Percentiles rank a stretch among this genome's conserved stretches.
phyloP scores from a whole-genome alignment of 2,888 invertebrate species.

The Microctonus brassicae region DNA sequence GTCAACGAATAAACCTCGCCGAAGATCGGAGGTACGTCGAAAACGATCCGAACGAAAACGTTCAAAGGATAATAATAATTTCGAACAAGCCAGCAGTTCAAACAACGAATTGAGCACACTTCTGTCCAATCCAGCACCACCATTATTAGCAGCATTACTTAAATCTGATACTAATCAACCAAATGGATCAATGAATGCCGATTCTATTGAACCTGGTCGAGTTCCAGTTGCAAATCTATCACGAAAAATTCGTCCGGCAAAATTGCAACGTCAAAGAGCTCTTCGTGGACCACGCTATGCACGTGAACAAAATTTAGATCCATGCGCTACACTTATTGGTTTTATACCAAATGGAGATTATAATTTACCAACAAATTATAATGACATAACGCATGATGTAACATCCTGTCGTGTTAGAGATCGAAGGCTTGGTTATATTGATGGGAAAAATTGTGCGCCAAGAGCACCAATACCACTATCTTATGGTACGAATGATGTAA shows the following conservation, averaged over 20 bases:
- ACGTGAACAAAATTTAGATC: constrained; percentile 57
- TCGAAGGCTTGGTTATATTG: constrained; percentile 89
- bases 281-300: constrained; percentile 57
- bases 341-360: constrained; percentile 70
- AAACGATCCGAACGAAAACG: constrained; percentile 46
- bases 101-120: constrained; percentile 78
- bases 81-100: constrained; percentile 75
- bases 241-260: constrained; percentile 72
- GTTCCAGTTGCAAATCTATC: constrained; percentile 55
- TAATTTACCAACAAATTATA: constrained; percentile 81
- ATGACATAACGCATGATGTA: constrained; percentile 86
- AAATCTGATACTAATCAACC: constrained; percentile 70
- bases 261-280: constrained; percentile 72
- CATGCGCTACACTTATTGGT: constrained; percentile 67
- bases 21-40: constrained; percentile 61
- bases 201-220: constrained; percentile 33
- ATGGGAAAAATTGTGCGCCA: constrained; percentile 78
- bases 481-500: constrained; percentile 59
- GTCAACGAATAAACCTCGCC: constrained; percentile 66
- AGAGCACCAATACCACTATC: constrained; percentile 67
- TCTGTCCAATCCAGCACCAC: constrained; percentile 75
- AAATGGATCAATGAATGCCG: constrained; percentile 37
- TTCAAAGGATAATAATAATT: constrained; percentile 69
- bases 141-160: constrained; percentile 76
- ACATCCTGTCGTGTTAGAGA: constrained; percentile 89